phyloP scores from a whole-genome alignment of 2,888 invertebrate species.

The Acanthoscelides obtectus region DNA sequence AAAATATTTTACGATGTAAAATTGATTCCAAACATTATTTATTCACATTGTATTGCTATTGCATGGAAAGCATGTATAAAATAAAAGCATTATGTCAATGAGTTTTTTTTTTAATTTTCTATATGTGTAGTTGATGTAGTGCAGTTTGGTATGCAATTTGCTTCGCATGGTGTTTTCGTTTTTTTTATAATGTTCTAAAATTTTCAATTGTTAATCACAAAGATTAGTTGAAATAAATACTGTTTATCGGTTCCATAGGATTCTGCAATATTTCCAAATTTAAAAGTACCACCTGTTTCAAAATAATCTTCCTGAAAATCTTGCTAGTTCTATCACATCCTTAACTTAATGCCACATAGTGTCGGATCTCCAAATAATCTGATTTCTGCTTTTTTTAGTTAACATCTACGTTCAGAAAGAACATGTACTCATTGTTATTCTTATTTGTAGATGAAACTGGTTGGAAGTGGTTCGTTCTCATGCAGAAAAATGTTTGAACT shows the following conservation, averaged over 20 bases:
- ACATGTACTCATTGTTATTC: slow-evolving; percentile 9
- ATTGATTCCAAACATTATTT: not conserved
- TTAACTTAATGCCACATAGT: too few relatives aligned
- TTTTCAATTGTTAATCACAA: not conserved
- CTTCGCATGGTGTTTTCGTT: not conserved
- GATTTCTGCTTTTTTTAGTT: not conserved
- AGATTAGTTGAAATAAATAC: slow-evolving; percentile 11
- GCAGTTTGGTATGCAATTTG: not conserved
- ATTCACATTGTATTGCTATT: not conserved
- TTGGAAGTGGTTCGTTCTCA: slow-evolving; percentile 27
- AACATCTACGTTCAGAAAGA: not conserved
- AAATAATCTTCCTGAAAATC: too few relatives aligned
- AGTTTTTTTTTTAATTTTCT: not conserved
- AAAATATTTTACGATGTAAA: not conserved
- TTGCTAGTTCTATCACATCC: too few relatives aligned
- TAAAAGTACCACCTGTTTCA: too few relatives aligned
- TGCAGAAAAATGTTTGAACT: slow-evolving; percentile 27
- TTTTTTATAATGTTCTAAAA: not conserved
- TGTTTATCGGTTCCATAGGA: slow-evolving; percentile 16
- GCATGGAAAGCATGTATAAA: not conserved
- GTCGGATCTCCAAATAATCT: too few relatives aligned
- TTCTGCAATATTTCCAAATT: not conserved
- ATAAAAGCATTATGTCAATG: not conserved
- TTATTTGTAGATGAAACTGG: slow-evolving; percentile 27
- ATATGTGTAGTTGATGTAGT: not conserved